Percentiles rank a stretch among this genome's conserved stretches.
These are phyloP conservation scores for Eulemur albifrons DNA, from an alignment of 2,797 vertebrate genomes.

Conservation along the genomic window DNA sequence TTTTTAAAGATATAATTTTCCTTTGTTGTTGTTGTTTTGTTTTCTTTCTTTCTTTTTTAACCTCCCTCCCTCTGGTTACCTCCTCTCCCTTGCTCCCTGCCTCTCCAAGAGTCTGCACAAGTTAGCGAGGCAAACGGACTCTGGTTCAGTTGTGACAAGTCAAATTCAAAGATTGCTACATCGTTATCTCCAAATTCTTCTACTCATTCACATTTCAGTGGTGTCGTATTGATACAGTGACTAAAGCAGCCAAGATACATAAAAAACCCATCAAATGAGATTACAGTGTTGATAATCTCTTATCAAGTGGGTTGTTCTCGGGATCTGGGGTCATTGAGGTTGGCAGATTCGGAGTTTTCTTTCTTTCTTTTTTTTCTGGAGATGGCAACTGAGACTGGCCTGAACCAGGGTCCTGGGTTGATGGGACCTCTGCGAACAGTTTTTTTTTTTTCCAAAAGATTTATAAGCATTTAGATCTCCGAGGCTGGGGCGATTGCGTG, in stretches of 20 bases:
- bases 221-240: constrained; percentile 80
- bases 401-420: neutral
- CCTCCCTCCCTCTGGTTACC: neutral
- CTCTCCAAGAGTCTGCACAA: constrained; percentile 55
- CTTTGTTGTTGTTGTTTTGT: constrained; percentile 76
- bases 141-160: constrained; percentile 79
- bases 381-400: neutral
- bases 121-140: constrained; percentile 74
- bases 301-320: constrained; percentile 81
- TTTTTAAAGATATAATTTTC: constrained; percentile 86
- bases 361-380: neutral
- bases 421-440: neutral
- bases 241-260: constrained; percentile 79
- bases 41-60: constrained; percentile 28
- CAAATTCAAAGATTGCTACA: constrained; percentile 77
- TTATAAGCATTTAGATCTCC: neutral
- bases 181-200: constrained; percentile 82
- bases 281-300: constrained; percentile 80
- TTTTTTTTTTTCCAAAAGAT: neutral
- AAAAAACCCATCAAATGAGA: constrained; percentile 79
- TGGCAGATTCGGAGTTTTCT: constrained; percentile 12
- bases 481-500: neutral
- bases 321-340: constrained; percentile 83
- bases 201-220: constrained; percentile 81
- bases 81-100: neutral